Percentiles rank a stretch among this genome's conserved stretches.
Evolutionary conservation across 2,888 invertebrate species (phyloP).

Genomic region (Tetheella fluctuosa): DNA sequence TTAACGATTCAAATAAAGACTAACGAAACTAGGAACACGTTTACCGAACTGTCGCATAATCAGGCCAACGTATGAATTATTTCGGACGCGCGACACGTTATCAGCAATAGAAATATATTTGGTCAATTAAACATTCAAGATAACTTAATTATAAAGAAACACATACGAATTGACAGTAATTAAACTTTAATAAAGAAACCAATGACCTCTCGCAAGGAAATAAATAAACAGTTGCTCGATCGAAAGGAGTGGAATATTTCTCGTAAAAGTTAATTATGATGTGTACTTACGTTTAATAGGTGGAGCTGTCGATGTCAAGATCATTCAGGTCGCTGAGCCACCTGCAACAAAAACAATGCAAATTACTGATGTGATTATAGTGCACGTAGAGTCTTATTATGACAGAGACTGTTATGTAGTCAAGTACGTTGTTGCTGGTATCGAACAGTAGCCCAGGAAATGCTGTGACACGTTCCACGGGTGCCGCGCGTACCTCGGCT

Average conservation of each 20-base stretch:
- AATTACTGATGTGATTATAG: constrained; percentile 33
- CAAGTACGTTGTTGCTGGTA: constrained; percentile 15
- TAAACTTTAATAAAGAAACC: constrained; percentile 43
- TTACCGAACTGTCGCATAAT: constrained; percentile 44
- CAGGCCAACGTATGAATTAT: constrained; percentile 58
- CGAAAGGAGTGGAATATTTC: constrained; percentile 40
- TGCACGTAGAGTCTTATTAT: constrained; percentile 18
- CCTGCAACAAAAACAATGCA: constrained; percentile 65
- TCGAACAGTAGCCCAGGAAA: constrained; percentile 44
- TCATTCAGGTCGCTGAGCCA: constrained; percentile 74
- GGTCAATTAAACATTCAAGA: constrained; percentile 37
- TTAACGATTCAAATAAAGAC: constrained; percentile 24
- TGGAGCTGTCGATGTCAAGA: constrained; percentile 67
- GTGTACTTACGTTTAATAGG: constrained; percentile 74
- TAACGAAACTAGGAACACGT: constrained; percentile 35
- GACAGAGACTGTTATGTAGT: constrained; percentile 13
- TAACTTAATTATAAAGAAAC: constrained; percentile 23
- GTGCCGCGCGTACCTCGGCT: constrained; percentile 48
- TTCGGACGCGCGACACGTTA: constrained; percentile 51
- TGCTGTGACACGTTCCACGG: constrained; percentile 53
- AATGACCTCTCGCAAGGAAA: constrained; percentile 45
- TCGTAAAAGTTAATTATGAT: constrained; percentile 30
- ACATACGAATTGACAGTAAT: constrained; percentile 25
- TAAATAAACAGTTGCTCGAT: constrained; percentile 35
- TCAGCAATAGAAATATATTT: constrained; percentile 40